Percentiles rank a stretch among this genome's conserved stretches.
phyloP scores from a whole-genome alignment of 2,113 vertebrate genomes.

The Neogobius melanostomus region DNA sequence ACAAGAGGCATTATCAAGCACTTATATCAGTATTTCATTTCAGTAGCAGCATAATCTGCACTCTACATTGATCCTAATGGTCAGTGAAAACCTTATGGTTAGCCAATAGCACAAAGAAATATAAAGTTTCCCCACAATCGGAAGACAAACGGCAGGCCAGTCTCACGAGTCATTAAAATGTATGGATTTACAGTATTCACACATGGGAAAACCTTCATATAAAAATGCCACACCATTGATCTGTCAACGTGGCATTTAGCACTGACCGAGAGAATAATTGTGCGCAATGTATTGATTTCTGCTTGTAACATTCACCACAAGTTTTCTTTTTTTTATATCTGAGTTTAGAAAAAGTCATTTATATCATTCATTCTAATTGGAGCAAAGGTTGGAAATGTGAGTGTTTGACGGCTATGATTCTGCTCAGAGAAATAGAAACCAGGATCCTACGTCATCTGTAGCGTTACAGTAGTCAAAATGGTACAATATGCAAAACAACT shows the following conservation, averaged over 20 bases:
- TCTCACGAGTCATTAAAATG: conserved; percentile 53
- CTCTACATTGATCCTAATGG: background rate
- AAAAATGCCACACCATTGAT: conserved; percentile 57
- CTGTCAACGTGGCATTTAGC: conserved; percentile 50
- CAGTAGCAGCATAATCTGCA: background rate
- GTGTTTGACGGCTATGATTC: no score
- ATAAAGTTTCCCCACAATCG: conserved; percentile 39
- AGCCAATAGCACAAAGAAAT: background rate
- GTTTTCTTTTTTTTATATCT: background rate
- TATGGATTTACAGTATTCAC: conserved; percentile 60
- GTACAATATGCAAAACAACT: no score
- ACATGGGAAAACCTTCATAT: conserved; percentile 3
- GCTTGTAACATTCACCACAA: background rate
- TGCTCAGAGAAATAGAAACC: no score
- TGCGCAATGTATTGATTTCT: background rate
- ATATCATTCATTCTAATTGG: background rate
- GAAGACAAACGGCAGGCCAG: conserved; percentile 38
- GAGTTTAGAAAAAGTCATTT: background rate
- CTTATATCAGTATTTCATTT: background rate
- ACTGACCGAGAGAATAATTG: conserved; percentile 37
- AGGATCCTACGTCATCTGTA: no score
- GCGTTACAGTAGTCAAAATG: no score
- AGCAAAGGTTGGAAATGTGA: background rate
- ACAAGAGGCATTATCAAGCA: background rate
- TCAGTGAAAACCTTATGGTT: background rate